A percentile compares a stretch with the other conserved stretches of the same genome.
Evolutionary conservation across 2,888 invertebrate genomes (phyloP).

Genomic region (Lithophane ornitopus): DNA sequence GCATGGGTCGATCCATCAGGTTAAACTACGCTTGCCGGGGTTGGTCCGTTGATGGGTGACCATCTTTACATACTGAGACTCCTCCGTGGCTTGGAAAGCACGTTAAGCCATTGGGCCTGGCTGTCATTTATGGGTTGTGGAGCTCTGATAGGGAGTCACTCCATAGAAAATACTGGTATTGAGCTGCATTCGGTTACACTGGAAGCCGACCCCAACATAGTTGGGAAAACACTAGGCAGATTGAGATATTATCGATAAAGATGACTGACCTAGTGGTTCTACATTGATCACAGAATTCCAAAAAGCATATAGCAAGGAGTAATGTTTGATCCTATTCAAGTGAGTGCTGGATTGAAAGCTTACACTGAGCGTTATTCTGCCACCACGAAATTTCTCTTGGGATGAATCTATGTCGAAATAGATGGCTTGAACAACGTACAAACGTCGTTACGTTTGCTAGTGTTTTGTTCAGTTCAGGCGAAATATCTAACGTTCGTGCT

Average conservation of each 20-base stretch:
- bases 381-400: slow-evolving; percentile 75
- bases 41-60: too few species aligned
- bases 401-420: slow-evolving; percentile 75
- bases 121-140: too few species aligned
- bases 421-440: slow-evolving; percentile 74
- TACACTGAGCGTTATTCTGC: slow-evolving; percentile 71
- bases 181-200: too few species aligned
- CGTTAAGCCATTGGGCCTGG: too few species aligned
- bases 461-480: slow-evolving; percentile 65
- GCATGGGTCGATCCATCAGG: too few species aligned
- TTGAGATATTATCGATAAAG: not conserved
- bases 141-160: too few species aligned
- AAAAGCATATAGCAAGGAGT: slow-evolving; percentile 55
- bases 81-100: too few species aligned
- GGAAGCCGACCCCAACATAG: too few species aligned
- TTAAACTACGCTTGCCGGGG: too few species aligned
- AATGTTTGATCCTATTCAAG: slow-evolving; percentile 69
- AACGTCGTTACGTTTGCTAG: slow-evolving; percentile 75
- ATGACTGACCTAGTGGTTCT: slow-evolving; percentile 7
- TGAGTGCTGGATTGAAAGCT: slow-evolving; percentile 73
- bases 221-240: too few species aligned
- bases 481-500: slow-evolving; percentile 72
- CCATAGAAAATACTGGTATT: too few species aligned
- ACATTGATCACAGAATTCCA: slow-evolving; percentile 30
- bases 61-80: too few species aligned